Conservation (phyloP, 2,113 vertebrate genomes). For the mouse (Mus musculus) region DNA sequence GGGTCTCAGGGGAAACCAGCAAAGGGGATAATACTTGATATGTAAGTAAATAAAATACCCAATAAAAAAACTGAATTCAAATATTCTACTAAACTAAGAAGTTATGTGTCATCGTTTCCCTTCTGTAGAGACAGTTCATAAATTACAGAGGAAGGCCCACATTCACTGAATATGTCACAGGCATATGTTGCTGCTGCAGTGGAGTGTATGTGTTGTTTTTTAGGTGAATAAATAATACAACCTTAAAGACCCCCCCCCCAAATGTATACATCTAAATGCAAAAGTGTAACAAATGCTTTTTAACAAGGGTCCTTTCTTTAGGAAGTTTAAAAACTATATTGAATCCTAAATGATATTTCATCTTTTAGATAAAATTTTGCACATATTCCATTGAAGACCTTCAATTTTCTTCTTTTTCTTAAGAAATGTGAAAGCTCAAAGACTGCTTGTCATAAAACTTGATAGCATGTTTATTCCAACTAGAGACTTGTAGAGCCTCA, state of each 20-base stretch:
- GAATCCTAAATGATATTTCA: background rate
- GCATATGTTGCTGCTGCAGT: too few relatives aligned
- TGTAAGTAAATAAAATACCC: too few relatives aligned
- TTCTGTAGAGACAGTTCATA: too few relatives aligned
- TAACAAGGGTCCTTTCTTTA: background rate
- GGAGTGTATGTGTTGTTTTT: too few relatives aligned
- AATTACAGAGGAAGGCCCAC: too few relatives aligned
- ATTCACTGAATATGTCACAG: too few relatives aligned
- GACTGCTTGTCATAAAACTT: background rate
- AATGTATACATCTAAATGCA: background rate
- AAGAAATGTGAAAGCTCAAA: constrained; percentile 4
- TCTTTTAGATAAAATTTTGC: constrained; percentile 38
- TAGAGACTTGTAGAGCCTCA: background rate
- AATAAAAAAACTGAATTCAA: too few relatives aligned
- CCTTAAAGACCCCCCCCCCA: background rate
- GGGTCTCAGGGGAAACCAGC: too few relatives aligned
- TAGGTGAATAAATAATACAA: too few relatives aligned
- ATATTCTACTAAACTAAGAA: too few relatives aligned
- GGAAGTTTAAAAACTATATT: background rate
- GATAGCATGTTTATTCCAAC: background rate
- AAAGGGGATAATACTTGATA: too few relatives aligned
- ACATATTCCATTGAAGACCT: background rate
- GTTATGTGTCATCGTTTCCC: too few relatives aligned
- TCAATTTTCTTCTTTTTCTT: constrained; percentile 26
- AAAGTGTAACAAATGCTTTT: background rate